Evolutionary conservation across 2,888 invertebrate species (phyloP).

Genomic region (Plusia festucae): DNA sequence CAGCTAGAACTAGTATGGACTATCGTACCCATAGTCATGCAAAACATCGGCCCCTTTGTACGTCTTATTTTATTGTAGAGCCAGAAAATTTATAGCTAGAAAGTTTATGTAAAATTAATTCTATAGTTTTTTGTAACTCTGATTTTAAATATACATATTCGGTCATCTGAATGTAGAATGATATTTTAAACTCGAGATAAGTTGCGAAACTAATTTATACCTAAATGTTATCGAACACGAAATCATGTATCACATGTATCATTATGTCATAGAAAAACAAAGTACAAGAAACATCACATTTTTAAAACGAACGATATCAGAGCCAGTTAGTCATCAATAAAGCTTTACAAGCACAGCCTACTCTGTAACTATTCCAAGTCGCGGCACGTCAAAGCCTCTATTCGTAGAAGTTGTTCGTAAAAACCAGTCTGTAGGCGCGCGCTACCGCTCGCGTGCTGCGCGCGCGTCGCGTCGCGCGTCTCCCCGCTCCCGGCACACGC

Average conservation of each 20-base stretch:
- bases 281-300: slow-evolving; percentile 49
- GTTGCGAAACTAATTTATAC: slow-evolving; percentile 41
- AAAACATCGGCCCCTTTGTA: slow-evolving; percentile 55
- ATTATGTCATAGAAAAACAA: slow-evolving; percentile 43
- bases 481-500: slow-evolving; percentile 73
- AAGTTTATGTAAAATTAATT: slow-evolving; percentile 52
- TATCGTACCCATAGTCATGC: slow-evolving; percentile 39
- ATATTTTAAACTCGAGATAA: slow-evolving; percentile 27
- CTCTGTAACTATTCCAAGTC: slow-evolving; percentile 71
- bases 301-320: slow-evolving; percentile 50
- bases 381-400: slow-evolving; percentile 85
- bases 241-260: slow-evolving; percentile 47
- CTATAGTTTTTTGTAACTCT: slow-evolving; percentile 19
- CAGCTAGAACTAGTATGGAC: slow-evolving; percentile 30
- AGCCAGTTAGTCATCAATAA: slow-evolving; percentile 71
- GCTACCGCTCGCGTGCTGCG: slow-evolving; percentile 84
- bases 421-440: slow-evolving; percentile 84
- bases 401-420: slow-evolving; percentile 84
- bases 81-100: slow-evolving; percentile 45
- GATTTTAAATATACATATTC: slow-evolving; percentile 35
- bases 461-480: slow-evolving; percentile 71
- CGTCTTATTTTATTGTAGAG: slow-evolving; percentile 27
- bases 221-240: slow-evolving; percentile 33
- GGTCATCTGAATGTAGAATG: slow-evolving; percentile 23
- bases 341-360: slow-evolving; percentile 74